Percentiles rank a stretch among this genome's conserved stretches.
phyloP scores from a whole-genome alignment of 2,797 vertebrate species.

The Sebastes trivittatus region DNA sequence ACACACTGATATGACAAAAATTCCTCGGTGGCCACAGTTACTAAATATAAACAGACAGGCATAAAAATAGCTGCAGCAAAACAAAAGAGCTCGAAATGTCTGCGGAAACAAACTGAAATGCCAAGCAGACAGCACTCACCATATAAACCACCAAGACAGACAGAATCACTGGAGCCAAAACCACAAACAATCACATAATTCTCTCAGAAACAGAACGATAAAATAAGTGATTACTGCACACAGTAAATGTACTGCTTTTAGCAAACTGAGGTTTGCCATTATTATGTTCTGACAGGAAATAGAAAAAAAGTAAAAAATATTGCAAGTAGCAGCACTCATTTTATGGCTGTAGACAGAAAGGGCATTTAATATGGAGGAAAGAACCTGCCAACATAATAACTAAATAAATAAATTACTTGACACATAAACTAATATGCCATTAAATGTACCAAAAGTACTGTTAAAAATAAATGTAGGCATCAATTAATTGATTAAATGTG shows the following conservation, averaged over 20 bases:
- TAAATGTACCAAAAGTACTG: too few relatives aligned
- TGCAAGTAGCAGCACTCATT: neutral
- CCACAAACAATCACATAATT: neutral
- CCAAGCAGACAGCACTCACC: constrained; percentile 1
- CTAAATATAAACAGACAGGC: constrained; percentile 73
- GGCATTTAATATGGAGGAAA: too few relatives aligned
- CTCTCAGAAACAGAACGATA: neutral
- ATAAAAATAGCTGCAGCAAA: constrained; percentile 66
- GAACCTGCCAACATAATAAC: too few relatives aligned
- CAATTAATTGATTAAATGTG: too few relatives aligned
- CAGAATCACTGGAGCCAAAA: neutral
- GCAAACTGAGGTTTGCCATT: neutral
- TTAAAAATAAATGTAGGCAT: too few relatives aligned
- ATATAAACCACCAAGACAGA: neutral
- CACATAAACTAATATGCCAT: too few relatives aligned
- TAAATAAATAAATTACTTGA: too few relatives aligned
- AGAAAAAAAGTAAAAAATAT: neutral
- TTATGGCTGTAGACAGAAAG: neutral
- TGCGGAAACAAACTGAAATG: constrained; percentile 39
- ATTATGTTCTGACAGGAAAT: neutral
- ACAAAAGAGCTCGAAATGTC: constrained; percentile 44
- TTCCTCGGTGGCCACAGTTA: constrained; percentile 46
- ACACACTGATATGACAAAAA: constrained; percentile 55
- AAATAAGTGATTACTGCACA: neutral
- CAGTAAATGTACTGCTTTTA: neutral